phyloP scores from a whole-genome alignment of 2,797 vertebrate species.

The Antrozous pallidus region DNA sequence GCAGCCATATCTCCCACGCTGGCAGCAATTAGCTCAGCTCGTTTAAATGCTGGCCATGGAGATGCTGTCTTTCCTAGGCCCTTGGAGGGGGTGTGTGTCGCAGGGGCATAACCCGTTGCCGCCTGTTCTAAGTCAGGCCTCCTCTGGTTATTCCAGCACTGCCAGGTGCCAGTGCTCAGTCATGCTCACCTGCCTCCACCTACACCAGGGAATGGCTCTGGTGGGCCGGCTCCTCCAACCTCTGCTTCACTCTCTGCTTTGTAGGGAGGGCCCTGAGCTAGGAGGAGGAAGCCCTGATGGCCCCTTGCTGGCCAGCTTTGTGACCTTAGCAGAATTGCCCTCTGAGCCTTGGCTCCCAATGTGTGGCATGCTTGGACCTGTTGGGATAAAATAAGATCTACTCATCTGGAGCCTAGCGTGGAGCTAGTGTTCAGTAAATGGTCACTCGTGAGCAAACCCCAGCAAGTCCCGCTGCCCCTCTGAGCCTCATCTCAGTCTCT shows the following conservation, averaged over 20 bases:
- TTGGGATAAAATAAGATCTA: background rate
- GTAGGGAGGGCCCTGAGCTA: background rate
- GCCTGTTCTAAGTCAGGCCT: background rate
- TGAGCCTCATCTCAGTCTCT: background rate
- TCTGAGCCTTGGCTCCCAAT: background rate
- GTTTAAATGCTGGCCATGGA: background rate
- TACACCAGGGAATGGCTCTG: background rate
- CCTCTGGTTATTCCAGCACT: background rate
- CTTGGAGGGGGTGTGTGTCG: background rate
- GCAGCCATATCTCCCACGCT: background rate
- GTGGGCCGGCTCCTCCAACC: background rate
- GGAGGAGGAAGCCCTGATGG: background rate
- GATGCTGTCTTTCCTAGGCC: background rate
- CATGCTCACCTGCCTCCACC: background rate
- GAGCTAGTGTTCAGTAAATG: background rate
- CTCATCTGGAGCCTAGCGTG: background rate
- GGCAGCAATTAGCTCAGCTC: background rate
- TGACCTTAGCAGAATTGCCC: background rate
- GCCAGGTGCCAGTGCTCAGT: fast-evolving
- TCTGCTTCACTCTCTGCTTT: background rate
- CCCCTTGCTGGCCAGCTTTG: background rate
- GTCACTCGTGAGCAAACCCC: background rate
- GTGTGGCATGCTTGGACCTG: no score
- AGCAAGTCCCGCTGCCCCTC: background rate
- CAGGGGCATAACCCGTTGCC: background rate